Conservation (phyloP, 2,797 vertebrate genomes). For the Eospalax fontanierii region DNA sequence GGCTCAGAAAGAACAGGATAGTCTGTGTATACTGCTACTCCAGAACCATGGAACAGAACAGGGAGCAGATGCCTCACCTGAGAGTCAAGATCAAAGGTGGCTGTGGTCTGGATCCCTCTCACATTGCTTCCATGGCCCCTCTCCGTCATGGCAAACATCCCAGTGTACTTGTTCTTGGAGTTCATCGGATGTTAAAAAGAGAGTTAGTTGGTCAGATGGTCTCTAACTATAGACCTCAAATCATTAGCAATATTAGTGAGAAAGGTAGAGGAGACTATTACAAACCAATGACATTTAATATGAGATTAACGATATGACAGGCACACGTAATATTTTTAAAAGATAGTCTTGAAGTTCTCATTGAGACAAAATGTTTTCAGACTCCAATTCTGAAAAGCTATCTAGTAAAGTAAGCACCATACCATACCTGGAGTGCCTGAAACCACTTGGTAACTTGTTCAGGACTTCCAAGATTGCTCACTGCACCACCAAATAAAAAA, state of each 20-base stretch:
- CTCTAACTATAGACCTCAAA: background rate
- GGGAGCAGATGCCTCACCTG: slow-evolving; percentile 82
- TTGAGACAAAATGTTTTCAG: background rate
- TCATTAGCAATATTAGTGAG: background rate
- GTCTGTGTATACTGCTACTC: background rate
- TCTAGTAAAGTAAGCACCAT: background rate
- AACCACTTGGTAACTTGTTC: slow-evolving; percentile 87
- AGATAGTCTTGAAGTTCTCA: background rate
- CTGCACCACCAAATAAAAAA: slow-evolving; percentile 87
- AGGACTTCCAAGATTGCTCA: slow-evolving; percentile 87
- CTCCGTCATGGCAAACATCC: slow-evolving; percentile 90
- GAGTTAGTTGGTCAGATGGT: background rate
- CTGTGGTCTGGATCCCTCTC: slow-evolving; percentile 87
- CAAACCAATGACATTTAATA: background rate
- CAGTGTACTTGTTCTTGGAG: slow-evolving; percentile 85
- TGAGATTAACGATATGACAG: background rate
- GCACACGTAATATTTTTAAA: background rate
- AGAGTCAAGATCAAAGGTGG: slow-evolving; percentile 85
- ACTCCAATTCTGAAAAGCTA: background rate
- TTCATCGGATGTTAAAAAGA: background rate
- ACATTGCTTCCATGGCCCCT: slow-evolving; percentile 88
- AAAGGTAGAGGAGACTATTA: background rate
- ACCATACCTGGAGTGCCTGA: slow-evolving; percentile 84
- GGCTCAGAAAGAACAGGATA: background rate
- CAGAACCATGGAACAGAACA: fast-evolving